Evolutionary conservation across 1,140 invertebrate species (phyloP).

Genomic region (Orius laevigatus): DNA sequence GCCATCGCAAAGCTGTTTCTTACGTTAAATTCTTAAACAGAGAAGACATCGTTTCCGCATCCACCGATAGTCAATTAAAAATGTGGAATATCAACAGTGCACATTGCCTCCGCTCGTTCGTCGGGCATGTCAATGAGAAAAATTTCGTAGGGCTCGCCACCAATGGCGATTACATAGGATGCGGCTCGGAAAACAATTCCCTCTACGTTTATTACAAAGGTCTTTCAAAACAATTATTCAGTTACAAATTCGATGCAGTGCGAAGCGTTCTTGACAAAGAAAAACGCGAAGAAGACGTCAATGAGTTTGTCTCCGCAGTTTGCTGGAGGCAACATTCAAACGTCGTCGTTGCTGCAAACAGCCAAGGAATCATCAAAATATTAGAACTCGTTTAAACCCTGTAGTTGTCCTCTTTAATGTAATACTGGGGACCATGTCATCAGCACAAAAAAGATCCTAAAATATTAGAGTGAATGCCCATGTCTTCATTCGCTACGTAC

Average conservation of each 20-base stretch:
- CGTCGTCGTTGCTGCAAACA: slow-evolving; percentile 87
- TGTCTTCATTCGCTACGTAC: no score
- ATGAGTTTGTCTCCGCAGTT: slow-evolving; percentile 90
- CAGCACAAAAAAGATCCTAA: no score
- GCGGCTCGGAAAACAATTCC: slow-evolving; percentile 91
- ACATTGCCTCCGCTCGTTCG: slow-evolving; percentile 70
- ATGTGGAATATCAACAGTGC: slow-evolving; percentile 78
- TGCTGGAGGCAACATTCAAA: slow-evolving; percentile 80
- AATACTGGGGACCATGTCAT: no score
- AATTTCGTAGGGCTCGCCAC: slow-evolving; percentile 95
- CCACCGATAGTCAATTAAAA: slow-evolving; percentile 86
- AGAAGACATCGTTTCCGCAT: slow-evolving; percentile 82
- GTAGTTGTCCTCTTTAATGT: no score
- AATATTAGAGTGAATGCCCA: no score
- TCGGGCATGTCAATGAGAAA: slow-evolving; percentile 91
- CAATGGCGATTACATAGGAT: slow-evolving; percentile 86
- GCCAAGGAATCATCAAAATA: slow-evolving; percentile 84
- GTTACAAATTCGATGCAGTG: slow-evolving; percentile 75
- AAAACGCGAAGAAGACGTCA: slow-evolving; percentile 65
- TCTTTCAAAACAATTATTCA: slow-evolving; percentile 70
- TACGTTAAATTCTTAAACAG: slow-evolving; percentile 90
- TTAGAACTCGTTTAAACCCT: slow-evolving; percentile 49
- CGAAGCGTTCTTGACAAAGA: slow-evolving; percentile 66
- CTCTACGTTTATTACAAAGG: slow-evolving; percentile 89
- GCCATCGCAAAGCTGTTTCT: slow-evolving; percentile 88